These are phyloP conservation scores for Ichneumon xanthorius DNA, from an alignment of 2,888 invertebrate species.

Conservation along the genomic window DNA sequence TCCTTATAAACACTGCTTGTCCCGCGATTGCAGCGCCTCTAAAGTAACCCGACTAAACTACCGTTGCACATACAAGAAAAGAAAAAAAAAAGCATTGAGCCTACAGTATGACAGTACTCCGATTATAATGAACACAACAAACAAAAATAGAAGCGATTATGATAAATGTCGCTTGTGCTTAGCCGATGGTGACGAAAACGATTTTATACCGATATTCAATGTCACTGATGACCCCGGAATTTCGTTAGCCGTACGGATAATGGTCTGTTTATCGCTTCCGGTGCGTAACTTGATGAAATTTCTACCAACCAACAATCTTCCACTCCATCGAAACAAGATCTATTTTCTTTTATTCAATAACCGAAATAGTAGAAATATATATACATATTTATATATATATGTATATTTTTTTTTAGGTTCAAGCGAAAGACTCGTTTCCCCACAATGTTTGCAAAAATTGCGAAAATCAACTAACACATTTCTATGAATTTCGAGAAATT, in stretches of 20 bases:
- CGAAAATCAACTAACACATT: constrained; percentile 61
- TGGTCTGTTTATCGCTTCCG: constrained; percentile 72
- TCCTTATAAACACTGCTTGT: neutral
- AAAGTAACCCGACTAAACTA: neutral
- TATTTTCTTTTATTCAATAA: constrained; percentile 7
- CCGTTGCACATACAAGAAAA: neutral
- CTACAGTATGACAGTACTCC: constrained; percentile 53
- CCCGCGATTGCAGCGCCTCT: constrained; percentile 15
- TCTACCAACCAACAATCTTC: neutral
- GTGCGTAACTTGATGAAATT: constrained; percentile 62
- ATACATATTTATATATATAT: neutral
- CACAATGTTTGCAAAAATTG: constrained; percentile 68
- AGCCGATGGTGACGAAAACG: constrained; percentile 55
- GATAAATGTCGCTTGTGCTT: constrained; percentile 71
- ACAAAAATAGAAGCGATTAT: constrained; percentile 19
- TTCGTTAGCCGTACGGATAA: constrained; percentile 69
- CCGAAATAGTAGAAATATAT: neutral
- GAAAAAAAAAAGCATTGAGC: constrained; percentile 7
- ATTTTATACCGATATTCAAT: constrained; percentile 65
- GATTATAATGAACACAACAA: constrained; percentile 46
- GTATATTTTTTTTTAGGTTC: constrained; percentile 62
- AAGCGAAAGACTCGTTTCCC: constrained; percentile 65
- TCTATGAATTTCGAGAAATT: constrained; percentile 69
- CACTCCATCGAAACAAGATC: neutral
- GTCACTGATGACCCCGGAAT: constrained; percentile 51